Percentiles rank a stretch among this genome's conserved stretches.
Conservation (phyloP, 2,888 invertebrate species). For the Elysia crispata region DNA sequence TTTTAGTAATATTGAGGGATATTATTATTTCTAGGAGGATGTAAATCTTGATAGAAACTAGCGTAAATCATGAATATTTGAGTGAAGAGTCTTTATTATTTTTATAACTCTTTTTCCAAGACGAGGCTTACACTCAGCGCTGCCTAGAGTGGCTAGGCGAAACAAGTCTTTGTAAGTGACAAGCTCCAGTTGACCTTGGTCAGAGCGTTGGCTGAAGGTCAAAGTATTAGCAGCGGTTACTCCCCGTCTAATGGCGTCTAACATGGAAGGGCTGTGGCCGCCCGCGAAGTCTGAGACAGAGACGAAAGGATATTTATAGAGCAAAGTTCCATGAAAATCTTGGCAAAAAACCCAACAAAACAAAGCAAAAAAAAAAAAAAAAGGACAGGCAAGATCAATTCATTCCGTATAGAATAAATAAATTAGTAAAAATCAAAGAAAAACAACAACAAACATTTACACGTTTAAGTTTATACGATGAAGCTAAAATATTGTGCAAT, state of each 20-base stretch:
- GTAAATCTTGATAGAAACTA: too few species aligned
- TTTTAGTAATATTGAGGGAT: too few species aligned
- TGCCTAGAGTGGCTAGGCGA: constrained; percentile 90
- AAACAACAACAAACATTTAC: too few species aligned
- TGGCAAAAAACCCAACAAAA: not conserved
- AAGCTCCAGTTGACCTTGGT: constrained; percentile 76
- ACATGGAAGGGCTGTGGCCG: constrained; percentile 86
- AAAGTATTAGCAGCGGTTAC: constrained; percentile 85
- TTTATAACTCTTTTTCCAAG: too few species aligned
- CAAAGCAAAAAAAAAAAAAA: not conserved
- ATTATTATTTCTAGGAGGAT: too few species aligned
- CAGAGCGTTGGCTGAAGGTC: constrained; percentile 39
- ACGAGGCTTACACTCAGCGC: constrained; percentile 75
- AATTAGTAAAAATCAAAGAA: too few species aligned
- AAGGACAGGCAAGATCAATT: not conserved
- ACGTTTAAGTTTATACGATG: too few species aligned
- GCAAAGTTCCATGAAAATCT: not conserved
- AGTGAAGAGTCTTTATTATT: too few species aligned
- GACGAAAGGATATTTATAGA: not conserved
- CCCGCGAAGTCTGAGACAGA: constrained; percentile 86
- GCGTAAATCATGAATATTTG: too few species aligned
- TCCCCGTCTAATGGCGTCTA: constrained; percentile 86
- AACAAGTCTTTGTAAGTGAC: constrained; percentile 87
- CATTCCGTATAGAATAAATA: not conserved
- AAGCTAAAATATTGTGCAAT: too few species aligned